A percentile compares a stretch with the other conserved stretches of the same genome.
Conservation (phyloP, 2,797 vertebrate species). For the Percopsis omiscomaycus region DNA sequence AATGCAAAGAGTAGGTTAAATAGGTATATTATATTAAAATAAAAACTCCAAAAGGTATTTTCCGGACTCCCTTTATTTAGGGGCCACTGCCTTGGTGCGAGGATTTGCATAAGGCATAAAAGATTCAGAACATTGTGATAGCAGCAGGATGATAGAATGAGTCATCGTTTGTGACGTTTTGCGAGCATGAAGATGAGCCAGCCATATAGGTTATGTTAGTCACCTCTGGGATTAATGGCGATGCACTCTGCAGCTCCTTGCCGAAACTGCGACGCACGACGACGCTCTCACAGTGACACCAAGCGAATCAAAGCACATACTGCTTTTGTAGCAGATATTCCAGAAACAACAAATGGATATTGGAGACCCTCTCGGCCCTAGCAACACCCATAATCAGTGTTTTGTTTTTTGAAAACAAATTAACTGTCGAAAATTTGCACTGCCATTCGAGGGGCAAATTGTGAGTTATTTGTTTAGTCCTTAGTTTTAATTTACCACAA, state of each 20-base stretch:
- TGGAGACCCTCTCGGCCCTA: not conserved
- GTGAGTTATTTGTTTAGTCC: too few species aligned
- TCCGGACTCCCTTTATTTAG: not conserved
- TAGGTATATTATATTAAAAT: not conserved
- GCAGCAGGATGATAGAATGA: constrained; percentile 13
- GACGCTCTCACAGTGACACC: constrained; percentile 7
- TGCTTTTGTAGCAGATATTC: not conserved
- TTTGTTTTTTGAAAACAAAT: constrained; percentile 2
- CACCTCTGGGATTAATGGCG: constrained; percentile 7
- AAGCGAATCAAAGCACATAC: not conserved
- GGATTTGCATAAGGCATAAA: constrained; percentile 44
- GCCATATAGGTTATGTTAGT: constrained; percentile 11
- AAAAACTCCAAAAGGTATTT: not conserved
- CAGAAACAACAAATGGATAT: not conserved
- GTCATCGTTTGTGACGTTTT: not conserved
- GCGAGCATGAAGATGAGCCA: constrained; percentile 7
- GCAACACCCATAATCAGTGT: constrained; percentile 8
- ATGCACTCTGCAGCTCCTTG: constrained; percentile 5
- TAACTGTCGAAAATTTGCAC: not conserved
- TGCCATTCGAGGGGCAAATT: too few species aligned
- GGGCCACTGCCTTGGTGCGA: not conserved
- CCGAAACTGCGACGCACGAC: constrained; percentile 4
- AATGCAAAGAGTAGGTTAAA: not conserved
- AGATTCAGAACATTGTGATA: constrained; percentile 30
- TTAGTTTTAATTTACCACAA: too few species aligned